Conservation (phyloP, 2,797 vertebrate genomes). For the Sebastes oblongus region DNA sequence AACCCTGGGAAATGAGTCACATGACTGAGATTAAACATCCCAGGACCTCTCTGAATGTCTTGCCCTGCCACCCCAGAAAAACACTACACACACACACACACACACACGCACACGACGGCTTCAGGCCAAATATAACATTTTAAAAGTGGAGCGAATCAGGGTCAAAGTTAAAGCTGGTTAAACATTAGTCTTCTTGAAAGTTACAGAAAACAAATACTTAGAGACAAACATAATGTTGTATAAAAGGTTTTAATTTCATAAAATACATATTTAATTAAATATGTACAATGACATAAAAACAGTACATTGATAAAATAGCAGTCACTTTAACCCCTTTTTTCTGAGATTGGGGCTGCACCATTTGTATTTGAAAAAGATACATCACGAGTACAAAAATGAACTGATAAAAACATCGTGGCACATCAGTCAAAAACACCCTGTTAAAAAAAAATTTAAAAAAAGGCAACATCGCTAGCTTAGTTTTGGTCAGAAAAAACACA, state of each 20-base stretch:
- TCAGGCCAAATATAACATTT: constrained; percentile 60
- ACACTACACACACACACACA: background rate
- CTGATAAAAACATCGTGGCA: constrained; percentile 44
- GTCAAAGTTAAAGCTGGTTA: constrained; percentile 2
- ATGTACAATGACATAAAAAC: constrained; percentile 68
- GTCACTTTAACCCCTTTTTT: constrained; percentile 46
- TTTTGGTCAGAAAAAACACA: constrained; percentile 46
- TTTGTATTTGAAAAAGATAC: constrained; percentile 60
- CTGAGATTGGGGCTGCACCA: constrained; percentile 33
- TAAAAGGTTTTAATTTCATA: constrained; percentile 82
- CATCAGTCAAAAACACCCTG: constrained; percentile 18
- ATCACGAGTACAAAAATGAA: constrained; percentile 42
- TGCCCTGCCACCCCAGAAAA: constrained; percentile 30
- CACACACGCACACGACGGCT: background rate
- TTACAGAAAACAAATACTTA: background rate
- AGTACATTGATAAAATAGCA: constrained; percentile 71
- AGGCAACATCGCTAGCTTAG: constrained; percentile 35
- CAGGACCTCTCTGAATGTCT: constrained; percentile 51
- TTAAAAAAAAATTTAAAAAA: background rate
- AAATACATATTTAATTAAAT: constrained; percentile 82
- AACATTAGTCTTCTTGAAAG: constrained; percentile 13
- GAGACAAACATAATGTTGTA: constrained; percentile 39
- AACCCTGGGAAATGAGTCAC: constrained; percentile 55
- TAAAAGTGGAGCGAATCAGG: constrained; percentile 17
- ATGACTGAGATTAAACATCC: constrained; percentile 57